Base-by-base conservation (phyloP, 2,888 invertebrate genomes). In the Acrocera orbiculus region DNA sequence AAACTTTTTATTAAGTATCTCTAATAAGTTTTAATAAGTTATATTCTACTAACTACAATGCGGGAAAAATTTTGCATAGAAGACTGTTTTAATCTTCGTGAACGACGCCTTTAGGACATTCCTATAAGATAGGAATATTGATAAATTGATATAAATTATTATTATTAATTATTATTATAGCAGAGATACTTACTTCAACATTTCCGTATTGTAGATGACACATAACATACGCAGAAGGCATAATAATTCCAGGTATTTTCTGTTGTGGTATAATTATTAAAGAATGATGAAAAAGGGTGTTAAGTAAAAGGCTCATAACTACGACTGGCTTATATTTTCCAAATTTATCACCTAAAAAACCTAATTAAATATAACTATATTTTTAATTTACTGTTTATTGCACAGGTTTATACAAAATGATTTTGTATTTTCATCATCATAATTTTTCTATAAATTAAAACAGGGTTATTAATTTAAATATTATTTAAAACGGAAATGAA, bases 51-150 rank as follows among this genome's bases (percentile, higher is more conserved):
- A 70, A 95, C 93, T 92, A 69, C 93, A 92, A 58, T 93, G 90
- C 25, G 93, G 93, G 64, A 93, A 95, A 67, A 93, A 95, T 64
- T 93, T 93, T 45, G 90, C 86, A 63, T 95, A 95, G 51, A 95
- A 93, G 54, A 90, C 90, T 63, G 93, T 93, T 93, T 42, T 86
- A 85, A 53, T 93, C 93, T 61, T 95, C 93, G 52, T 89, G 89
- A 29, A 95, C 93, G 37, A 93, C 82, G 28, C 95, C 95, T 53
- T 90, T 89, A 5, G 95, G 92, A 63, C 90, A 92, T 62, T 90
- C 86, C 90, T 90, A 72, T n/a, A 73, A 74, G 52, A n/a, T n/a
- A n/a, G n/a, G n/a, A n/a, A n/a, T n/a, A n/a, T n/a, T n/a, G n/a
- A n/a, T n/a, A n/a, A n/a, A n/a, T n/a, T n/a, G n/a, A n/a, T n/a